Evolutionary conservation across 2,797 vertebrate species (phyloP).

Genomic region (Poecilia wingei): DNA sequence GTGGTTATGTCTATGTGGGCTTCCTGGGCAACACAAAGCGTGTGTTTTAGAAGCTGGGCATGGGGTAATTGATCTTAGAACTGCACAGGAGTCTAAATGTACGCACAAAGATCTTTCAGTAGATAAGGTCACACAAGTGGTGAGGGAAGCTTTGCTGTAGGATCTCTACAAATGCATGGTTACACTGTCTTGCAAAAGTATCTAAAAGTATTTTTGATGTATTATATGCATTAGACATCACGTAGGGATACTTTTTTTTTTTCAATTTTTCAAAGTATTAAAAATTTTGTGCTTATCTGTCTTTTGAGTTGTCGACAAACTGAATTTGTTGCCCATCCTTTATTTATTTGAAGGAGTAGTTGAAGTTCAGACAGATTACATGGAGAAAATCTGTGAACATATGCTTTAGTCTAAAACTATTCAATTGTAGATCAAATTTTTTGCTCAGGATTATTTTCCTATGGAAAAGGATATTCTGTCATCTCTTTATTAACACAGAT

Average conservation of each 20-base stretch:
- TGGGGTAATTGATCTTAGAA: slow-evolving; percentile 18
- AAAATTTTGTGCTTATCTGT: background rate
- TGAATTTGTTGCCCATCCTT: background rate
- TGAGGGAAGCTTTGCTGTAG: slow-evolving; percentile 11
- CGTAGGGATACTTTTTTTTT: background rate
- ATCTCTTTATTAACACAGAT: background rate
- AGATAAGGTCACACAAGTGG: slow-evolving; percentile 12
- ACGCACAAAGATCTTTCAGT: slow-evolving; percentile 1
- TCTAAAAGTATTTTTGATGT: background rate
- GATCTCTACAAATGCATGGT: background rate
- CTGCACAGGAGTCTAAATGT: slow-evolving; percentile 19
- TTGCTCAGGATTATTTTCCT: background rate
- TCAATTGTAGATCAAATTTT: too few species aligned
- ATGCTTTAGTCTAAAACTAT: background rate
- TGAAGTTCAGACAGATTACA: background rate
- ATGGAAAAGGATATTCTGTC: background rate
- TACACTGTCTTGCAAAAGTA: background rate
- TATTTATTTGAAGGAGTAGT: background rate
- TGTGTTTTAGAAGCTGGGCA: background rate
- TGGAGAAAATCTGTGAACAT: background rate
- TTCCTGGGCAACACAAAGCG: slow-evolving; percentile 27
- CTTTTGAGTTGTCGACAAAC: background rate
- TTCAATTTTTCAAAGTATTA: background rate
- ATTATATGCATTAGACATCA: background rate
- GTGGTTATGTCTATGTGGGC: slow-evolving; percentile 34